A percentile compares a stretch with the other conserved stretches of the same genome.
Conservation (phyloP, 2,113 vertebrate genomes). For the Calyptomena viridis region DNA sequence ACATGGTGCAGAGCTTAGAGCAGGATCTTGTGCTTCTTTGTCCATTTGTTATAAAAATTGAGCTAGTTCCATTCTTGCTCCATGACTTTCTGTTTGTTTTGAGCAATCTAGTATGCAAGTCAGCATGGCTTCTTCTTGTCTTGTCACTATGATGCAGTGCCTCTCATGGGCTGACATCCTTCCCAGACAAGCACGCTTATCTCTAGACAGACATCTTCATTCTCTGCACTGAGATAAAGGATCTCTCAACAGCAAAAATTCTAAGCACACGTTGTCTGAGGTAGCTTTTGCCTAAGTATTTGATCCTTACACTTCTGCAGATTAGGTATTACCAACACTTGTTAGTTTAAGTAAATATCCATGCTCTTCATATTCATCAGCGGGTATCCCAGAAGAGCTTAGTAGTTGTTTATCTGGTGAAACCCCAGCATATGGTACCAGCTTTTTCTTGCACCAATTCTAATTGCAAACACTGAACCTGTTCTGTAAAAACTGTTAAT, state of each 20-base stretch:
- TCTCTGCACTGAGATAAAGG: not conserved
- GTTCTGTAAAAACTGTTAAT: not conserved
- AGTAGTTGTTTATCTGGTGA: slow-evolving; percentile 4
- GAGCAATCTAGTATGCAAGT: not conserved
- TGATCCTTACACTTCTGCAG: slow-evolving; percentile 7
- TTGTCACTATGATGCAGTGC: not conserved
- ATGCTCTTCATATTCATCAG: not conserved
- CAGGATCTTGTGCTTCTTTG: not conserved
- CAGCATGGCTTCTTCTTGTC: not conserved
- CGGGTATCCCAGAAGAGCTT: slow-evolving; percentile 15
- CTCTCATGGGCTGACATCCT: not conserved
- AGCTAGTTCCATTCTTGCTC: not conserved
- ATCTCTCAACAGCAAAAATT: not conserved
- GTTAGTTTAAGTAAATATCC: slow-evolving; percentile 26
- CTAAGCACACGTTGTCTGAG: not conserved
- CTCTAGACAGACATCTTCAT: not conserved
- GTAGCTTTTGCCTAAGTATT: not conserved
- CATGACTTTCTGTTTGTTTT: not conserved
- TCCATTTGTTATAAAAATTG: not conserved
- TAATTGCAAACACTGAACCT: slow-evolving; percentile 5
- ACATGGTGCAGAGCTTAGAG: not conserved
- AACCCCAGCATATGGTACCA: slow-evolving; percentile 5
- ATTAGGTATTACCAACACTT: not conserved
- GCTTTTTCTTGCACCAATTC: not conserved
- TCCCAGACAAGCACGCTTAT: not conserved